Evolutionary conservation across 2,797 vertebrate genomes (phyloP).

Genomic region (Phyllotis vaccarum): DNA sequence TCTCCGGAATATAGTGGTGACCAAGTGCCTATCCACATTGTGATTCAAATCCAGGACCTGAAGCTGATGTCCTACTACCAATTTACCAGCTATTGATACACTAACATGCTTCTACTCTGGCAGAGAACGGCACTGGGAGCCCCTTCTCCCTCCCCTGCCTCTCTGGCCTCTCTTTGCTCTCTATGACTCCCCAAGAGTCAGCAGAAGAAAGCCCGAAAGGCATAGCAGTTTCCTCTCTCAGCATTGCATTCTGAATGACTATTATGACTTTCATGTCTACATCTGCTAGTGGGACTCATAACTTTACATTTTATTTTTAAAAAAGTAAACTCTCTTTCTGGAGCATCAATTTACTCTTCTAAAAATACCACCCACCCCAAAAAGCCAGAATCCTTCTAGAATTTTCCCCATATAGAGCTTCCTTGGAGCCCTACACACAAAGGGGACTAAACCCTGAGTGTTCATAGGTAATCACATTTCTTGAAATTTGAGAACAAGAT

Average conservation of each 20-base stretch:
- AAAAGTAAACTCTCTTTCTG: not conserved
- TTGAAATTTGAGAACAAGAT: constrained; percentile 40
- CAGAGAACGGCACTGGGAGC: not conserved
- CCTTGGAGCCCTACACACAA: not conserved
- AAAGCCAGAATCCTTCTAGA: not conserved
- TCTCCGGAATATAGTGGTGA: not conserved
- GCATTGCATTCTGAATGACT: not conserved
- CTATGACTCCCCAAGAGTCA: not conserved
- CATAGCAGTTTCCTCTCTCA: not conserved
- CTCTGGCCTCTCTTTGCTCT: not conserved
- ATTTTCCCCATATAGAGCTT: not conserved
- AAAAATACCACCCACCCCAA: not conserved
- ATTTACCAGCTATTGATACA: not conserved
- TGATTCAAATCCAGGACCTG: constrained; percentile 2
- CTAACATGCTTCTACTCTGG: not conserved
- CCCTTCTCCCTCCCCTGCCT: not conserved
- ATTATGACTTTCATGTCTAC: not conserved
- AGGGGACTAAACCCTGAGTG: not conserved
- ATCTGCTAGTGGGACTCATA: not conserved
- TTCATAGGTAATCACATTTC: not conserved
- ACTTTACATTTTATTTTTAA: not conserved
- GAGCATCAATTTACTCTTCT: constrained; percentile 22
- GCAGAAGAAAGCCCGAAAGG: not conserved
- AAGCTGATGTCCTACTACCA: not conserved
- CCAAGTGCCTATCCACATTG: not conserved